A percentile compares a stretch with the other conserved stretches of the same genome.
These are phyloP conservation scores for Spinus pinus DNA, from an alignment of 2,797 vertebrate species.

Conservation along the genomic window DNA sequence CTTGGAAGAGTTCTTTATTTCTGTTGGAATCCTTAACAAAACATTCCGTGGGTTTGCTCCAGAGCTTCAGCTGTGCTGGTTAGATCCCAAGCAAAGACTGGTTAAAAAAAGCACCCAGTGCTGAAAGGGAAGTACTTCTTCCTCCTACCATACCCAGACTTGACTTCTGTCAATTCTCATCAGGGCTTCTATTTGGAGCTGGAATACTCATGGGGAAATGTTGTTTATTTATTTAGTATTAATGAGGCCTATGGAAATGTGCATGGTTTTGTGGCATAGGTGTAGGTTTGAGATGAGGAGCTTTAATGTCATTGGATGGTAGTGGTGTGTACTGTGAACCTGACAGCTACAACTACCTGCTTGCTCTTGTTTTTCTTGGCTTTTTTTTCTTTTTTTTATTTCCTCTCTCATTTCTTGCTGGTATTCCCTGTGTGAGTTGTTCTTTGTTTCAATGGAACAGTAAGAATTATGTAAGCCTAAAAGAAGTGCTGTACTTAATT, in stretches of 20 bases:
- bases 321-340: not conserved
- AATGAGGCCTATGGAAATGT: not conserved
- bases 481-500: slow-evolving; percentile 11
- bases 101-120: not conserved
- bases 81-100: not conserved
- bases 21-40: not conserved
- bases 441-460: slow-evolving; percentile 36
- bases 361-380: not conserved
- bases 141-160: not conserved
- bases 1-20: not conserved
- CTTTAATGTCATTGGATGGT: not conserved
- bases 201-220: not conserved
- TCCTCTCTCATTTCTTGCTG: not conserved
- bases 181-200: not conserved
- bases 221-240: not conserved
- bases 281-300: not conserved
- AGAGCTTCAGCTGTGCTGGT: not conserved
- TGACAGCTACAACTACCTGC: not conserved
- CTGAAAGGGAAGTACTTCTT: not conserved
- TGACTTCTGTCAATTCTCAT: not conserved
- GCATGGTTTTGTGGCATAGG: not conserved
- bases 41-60: not conserved
- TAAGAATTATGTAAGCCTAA: slow-evolving; percentile 26
- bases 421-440: not conserved
- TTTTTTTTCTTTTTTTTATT: not conserved